These are phyloP conservation scores for Hydrophis major DNA, from an alignment of 2,797 vertebrate species.

Conservation along the genomic window DNA sequence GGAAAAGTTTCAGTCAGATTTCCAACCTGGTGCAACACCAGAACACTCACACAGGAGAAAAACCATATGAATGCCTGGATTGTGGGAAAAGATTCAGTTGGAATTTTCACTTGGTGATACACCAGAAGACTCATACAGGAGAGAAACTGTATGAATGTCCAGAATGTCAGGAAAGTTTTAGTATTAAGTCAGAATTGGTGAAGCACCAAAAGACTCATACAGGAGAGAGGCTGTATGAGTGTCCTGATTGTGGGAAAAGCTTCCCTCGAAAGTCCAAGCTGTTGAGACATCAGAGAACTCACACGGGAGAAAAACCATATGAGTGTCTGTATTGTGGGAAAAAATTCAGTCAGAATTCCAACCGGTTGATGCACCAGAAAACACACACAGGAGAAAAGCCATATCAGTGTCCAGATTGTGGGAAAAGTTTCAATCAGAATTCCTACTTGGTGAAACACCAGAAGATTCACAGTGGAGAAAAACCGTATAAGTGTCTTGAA, in stretches of 20 bases:
- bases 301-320: neutral
- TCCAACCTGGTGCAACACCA: no score
- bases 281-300: neutral
- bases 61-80: constrained; percentile 14
- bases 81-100: constrained; percentile 29
- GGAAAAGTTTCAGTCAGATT: no score
- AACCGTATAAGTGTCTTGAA: neutral
- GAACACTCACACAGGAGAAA: neutral
- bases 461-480: neutral
- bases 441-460: neutral
- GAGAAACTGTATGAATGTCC: no score
- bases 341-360: neutral
- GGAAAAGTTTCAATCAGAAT: neutral
- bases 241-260: neutral
- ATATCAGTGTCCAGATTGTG: neutral
- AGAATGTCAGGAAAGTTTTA: no score
- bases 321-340: neutral
- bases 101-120: constrained; percentile 10
- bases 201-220: neutral
- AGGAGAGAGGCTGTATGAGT: neutral
- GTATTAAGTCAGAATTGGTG: neutral
- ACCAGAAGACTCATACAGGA: no score
- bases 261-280: neutral
- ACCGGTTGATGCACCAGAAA: neutral
- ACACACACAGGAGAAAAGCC: neutral